Conservation (phyloP, 2,797 vertebrate genomes). For the Aselliscus stoliczkanus region DNA sequence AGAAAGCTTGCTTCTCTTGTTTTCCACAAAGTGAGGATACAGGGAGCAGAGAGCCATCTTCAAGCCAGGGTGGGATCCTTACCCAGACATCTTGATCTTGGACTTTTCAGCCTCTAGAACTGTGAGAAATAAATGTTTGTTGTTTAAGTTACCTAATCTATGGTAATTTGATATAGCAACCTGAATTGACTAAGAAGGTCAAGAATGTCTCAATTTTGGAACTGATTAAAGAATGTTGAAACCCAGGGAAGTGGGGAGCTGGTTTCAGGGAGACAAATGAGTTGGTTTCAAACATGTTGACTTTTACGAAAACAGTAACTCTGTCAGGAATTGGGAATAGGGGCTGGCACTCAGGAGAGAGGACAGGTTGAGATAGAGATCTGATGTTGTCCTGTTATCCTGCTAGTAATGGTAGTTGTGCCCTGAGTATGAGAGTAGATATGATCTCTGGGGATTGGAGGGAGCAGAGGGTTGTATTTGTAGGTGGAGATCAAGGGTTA, state of each 20-base stretch:
- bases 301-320: not conserved
- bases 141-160: not conserved
- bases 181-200: not conserved
- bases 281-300: not conserved
- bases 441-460: not conserved
- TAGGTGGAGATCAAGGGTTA: not conserved
- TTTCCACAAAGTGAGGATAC: not conserved
- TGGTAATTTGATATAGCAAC: not conserved
- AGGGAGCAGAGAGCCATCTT: not conserved
- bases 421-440: not conserved
- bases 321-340: not conserved
- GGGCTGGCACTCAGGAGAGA: not conserved
- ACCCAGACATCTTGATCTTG: not conserved
- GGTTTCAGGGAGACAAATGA: not conserved
- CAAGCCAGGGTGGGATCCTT: not conserved
- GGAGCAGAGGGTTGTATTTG: not conserved
- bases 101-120: not conserved
- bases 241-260: not conserved
- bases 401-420: not conserved
- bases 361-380: not conserved
- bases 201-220: not conserved
- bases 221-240: not conserved
- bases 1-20: not conserved
- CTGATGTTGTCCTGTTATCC: rapidly evolving
- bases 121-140: not conserved